These are phyloP conservation scores for Dipodomys ordii DNA, from an alignment of 2,113 vertebrate genomes.

Conservation along the genomic window DNA sequence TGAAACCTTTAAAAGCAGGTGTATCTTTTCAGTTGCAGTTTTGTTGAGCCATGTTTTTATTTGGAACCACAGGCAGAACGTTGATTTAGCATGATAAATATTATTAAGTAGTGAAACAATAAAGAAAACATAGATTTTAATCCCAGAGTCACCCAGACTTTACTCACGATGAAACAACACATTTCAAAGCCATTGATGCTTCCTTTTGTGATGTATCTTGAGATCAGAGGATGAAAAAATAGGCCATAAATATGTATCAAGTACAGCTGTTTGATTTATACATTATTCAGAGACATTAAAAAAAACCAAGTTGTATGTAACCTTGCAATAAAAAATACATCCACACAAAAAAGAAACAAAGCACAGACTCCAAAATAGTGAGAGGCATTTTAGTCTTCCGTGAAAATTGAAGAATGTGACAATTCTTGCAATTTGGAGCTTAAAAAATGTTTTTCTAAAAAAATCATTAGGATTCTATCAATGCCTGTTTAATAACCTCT, in stretches of 20 bases:
- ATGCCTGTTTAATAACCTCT: neutral
- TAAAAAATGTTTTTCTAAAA: neutral
- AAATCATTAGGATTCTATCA: neutral
- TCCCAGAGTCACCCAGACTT: neutral
- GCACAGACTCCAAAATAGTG: neutral
- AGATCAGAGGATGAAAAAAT: slow-evolving; percentile 45
- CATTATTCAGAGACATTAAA: slow-evolving; percentile 51
- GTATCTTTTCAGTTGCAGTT: neutral
- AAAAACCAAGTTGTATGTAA: slow-evolving; percentile 43
- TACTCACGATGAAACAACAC: neutral
- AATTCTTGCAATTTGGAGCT: slow-evolving; percentile 10
- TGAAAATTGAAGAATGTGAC: slow-evolving; percentile 30
- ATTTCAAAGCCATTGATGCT: slow-evolving; percentile 25
- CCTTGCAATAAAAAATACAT: slow-evolving; percentile 4
- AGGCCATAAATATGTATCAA: slow-evolving; percentile 50
- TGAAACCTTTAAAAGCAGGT: neutral
- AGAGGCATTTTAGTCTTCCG: neutral
- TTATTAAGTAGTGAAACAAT: slow-evolving; percentile 25
- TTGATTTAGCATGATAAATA: slow-evolving; percentile 23
- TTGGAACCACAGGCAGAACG: neutral
- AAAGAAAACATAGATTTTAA: neutral
- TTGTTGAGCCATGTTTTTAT: slow-evolving; percentile 2
- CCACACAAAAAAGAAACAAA: neutral
- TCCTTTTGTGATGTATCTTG: slow-evolving; percentile 35
- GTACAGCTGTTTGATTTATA: slow-evolving; percentile 43